A percentile compares a stretch with the other conserved stretches of the same genome.
Evolutionary conservation across 2,113 vertebrate genomes (phyloP).

Genomic region (Stegostoma tigrinum): DNA sequence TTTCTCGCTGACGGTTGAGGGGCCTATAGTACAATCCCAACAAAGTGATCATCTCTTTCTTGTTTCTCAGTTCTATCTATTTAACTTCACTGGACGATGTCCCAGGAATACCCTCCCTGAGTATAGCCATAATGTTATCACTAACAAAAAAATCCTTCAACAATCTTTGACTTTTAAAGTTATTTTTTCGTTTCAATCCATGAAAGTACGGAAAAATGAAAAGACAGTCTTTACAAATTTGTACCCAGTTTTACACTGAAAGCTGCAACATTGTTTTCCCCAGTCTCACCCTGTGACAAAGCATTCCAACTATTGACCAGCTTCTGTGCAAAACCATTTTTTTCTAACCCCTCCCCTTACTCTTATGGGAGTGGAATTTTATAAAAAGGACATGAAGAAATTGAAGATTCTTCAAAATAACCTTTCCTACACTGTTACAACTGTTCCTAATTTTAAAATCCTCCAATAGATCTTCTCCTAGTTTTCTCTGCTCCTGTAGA

Average conservation of each 20-base stretch:
- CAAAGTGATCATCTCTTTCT: too few relatives aligned
- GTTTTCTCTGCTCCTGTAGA: neutral
- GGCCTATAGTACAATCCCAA: too few relatives aligned
- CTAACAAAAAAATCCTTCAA: too few relatives aligned
- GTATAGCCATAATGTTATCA: too few relatives aligned
- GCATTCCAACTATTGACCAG: neutral
- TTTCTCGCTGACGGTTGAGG: too few relatives aligned
- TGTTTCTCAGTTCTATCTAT: too few relatives aligned
- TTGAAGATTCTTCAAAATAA: neutral
- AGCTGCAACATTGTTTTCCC: neutral
- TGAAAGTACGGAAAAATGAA: too few relatives aligned
- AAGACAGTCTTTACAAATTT: neutral
- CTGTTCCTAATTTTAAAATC: neutral
- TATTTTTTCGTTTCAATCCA: too few relatives aligned
- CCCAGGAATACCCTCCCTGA: too few relatives aligned
- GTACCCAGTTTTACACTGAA: neutral
- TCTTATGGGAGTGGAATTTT: neutral
- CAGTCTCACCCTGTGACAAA: neutral
- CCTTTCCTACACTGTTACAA: neutral
- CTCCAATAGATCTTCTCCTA: neutral
- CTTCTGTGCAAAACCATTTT: neutral
- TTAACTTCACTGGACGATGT: too few relatives aligned
- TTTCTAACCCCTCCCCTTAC: neutral
- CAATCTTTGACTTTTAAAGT: too few relatives aligned
- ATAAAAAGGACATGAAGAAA: neutral